These are phyloP conservation scores for Aphelocoma coerulescens DNA, from an alignment of 2,113 vertebrate genomes.

Conservation along the genomic window DNA sequence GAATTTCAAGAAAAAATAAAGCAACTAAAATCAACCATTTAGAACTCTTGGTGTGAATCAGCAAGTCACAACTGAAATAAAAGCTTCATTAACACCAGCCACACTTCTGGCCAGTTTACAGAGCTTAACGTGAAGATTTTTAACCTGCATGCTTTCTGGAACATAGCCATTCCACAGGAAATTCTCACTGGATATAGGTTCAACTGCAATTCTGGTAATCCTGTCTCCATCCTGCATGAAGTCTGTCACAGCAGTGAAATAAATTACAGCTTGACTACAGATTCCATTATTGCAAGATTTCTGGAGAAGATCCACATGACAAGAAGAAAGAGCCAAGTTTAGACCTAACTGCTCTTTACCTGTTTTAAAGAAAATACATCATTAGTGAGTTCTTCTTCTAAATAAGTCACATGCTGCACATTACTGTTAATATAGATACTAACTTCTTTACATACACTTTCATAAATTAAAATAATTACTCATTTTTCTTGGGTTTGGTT, in stretches of 20 bases:
- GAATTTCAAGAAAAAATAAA: not conserved
- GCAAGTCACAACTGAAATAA: not conserved
- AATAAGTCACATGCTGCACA: not conserved
- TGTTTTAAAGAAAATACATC: slow-evolving; percentile 49
- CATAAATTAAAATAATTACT: not conserved
- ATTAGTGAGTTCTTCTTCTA: not conserved
- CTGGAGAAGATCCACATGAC: slow-evolving; percentile 76
- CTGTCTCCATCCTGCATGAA: slow-evolving; percentile 80
- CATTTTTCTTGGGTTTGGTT: not conserved
- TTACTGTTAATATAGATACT: not conserved
- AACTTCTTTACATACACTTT: not conserved
- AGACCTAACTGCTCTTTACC: slow-evolving; percentile 64
- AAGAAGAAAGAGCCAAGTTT: slow-evolving; percentile 86
- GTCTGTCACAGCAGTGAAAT: slow-evolving; percentile 80
- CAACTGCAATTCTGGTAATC: slow-evolving; percentile 70
- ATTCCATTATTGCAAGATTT: slow-evolving; percentile 70
- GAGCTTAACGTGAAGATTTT: not conserved
- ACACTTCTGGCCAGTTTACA: not conserved
- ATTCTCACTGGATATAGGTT: slow-evolving; percentile 74
- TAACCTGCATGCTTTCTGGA: slow-evolving; percentile 79
- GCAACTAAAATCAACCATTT: not conserved
- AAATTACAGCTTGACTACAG: slow-evolving; percentile 73
- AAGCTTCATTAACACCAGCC: not conserved
- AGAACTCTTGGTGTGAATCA: not conserved
- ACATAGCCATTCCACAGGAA: slow-evolving; percentile 86